Evolutionary conservation across 2,888 invertebrate genomes (phyloP), one percentile per base, ranked within the genome.

Genomic region (Polydrusus pterygomalis): DNA sequence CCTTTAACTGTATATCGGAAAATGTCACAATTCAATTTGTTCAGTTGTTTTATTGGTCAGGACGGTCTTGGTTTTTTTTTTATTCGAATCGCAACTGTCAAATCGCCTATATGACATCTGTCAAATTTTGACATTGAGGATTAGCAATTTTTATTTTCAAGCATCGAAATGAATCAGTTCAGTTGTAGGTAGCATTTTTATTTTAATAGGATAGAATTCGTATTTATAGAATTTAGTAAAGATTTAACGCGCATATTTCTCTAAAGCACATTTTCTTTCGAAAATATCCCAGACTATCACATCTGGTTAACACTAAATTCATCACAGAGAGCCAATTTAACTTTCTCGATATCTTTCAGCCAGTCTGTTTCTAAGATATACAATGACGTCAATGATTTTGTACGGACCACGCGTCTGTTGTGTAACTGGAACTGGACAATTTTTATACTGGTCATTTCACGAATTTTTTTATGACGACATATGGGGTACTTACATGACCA

Each of bases 361-460:
- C 17, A 30, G 71, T 65, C 49, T 56, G 72, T 65, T 74, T 74
- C 74, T 54, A 68, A 69, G 74, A 74, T 51, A 38, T 62, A 11
- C 43, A 38, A 25, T 75, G 75, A 70, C 75, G 70, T 75, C 70
- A 75, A 65, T 65, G 70, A 45, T 13, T 74, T 64, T 34, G 75
- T 45, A 64, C 63, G 74, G 69, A 49, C 69, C 54, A 60, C 58
- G 58, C 58, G 68, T 47, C 11, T 11, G 58, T 75, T 75, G 75
- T 70, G 70, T 51, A 75, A 75, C 49, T 62, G 74, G 68, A 58
- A 75, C 40, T 62, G 74, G 62, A 58, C 62, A 68, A 60, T 67
- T 68, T 72, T 68, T 70, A 49, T 65, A 54, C 45, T 40, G 56
- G 9, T 45, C 15, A 34, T 72, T 72, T 72, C 38, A 20, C n/a